Conservation (phyloP, 2,888 invertebrate species). For the Cyaniris semiargus region DNA sequence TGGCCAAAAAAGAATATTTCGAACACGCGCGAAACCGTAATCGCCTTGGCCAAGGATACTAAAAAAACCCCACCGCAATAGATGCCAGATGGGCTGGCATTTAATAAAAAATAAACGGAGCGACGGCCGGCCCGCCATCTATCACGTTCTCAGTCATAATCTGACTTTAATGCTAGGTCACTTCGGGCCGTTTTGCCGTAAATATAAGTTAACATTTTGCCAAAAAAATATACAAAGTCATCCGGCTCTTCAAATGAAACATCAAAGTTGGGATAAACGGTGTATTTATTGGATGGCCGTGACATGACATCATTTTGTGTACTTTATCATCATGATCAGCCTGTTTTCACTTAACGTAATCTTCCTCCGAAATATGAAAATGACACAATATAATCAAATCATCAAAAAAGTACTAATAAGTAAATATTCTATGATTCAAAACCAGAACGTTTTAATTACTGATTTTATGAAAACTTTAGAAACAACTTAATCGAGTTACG, state of each 20-base stretch:
- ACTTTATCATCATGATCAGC: neutral
- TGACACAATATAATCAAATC: no score
- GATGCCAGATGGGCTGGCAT: slow-evolving; percentile 68
- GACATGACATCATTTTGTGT: slow-evolving; percentile 27
- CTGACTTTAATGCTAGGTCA: slow-evolving; percentile 79
- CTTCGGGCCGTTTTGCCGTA: slow-evolving; percentile 76
- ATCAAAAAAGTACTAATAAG: no score
- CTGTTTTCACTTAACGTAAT: neutral
- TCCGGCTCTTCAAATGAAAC: slow-evolving; percentile 64
- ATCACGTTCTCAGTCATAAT: slow-evolving; percentile 76
- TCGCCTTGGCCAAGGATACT: slow-evolving; percentile 35
- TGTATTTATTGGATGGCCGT: slow-evolving; percentile 30
- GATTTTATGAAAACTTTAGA: neutral
- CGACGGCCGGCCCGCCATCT: slow-evolving; percentile 65
- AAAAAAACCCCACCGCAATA: slow-evolving; percentile 70
- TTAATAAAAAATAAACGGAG: slow-evolving; percentile 73
- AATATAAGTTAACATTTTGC: slow-evolving; percentile 68
- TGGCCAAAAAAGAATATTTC: slow-evolving; percentile 7
- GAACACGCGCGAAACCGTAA: neutral
- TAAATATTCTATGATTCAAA: no score
- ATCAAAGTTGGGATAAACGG: slow-evolving; percentile 57
- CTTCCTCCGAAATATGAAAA: no score
- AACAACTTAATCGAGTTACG: neutral
- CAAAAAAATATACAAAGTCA: slow-evolving; percentile 62
- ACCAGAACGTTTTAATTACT: neutral